Evolutionary conservation across 2,888 invertebrate genomes (phyloP).

Genomic region (Apotomis betuletana): DNA sequence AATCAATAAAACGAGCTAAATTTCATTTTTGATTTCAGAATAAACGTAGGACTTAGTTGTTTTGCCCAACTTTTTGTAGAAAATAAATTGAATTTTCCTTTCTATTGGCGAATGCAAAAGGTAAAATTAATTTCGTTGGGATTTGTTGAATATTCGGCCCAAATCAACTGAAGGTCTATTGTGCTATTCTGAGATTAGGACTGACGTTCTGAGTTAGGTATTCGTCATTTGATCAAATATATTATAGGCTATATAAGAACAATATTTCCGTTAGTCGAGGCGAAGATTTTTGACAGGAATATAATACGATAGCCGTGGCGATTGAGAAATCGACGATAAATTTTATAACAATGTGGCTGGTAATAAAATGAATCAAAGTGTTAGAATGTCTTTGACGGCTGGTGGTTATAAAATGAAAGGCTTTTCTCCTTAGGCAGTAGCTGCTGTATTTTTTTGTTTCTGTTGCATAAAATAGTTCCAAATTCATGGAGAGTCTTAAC

Average conservation of each 20-base stretch:
- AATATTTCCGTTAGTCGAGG: neutral
- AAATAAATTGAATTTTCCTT: constrained; percentile 29
- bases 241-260: neutral
- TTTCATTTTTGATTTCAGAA: constrained; percentile 14
- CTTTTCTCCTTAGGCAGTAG: neutral
- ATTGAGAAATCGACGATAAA: neutral
- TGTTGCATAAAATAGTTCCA: too few relatives aligned
- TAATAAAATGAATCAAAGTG: constrained; percentile 10
- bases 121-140: constrained; percentile 29
- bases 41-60: neutral
- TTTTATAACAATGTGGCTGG: neutral
- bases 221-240: neutral
- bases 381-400: constrained; percentile 3
- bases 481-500: too few relatives aligned
- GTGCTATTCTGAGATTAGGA: constrained; percentile 27
- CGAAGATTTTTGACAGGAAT: neutral
- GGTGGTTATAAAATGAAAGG: constrained; percentile 8
- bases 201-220: neutral
- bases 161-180: constrained; percentile 27
- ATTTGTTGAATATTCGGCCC: constrained; percentile 18
- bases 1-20: neutral
- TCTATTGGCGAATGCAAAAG: constrained; percentile 27
- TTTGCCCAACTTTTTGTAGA: neutral
- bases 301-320: neutral
- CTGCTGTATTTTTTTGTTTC: too few relatives aligned